These are phyloP conservation scores for Phragmatobia fuliginosa DNA, from an alignment of 2,888 invertebrate genomes.

Conservation along the genomic window DNA sequence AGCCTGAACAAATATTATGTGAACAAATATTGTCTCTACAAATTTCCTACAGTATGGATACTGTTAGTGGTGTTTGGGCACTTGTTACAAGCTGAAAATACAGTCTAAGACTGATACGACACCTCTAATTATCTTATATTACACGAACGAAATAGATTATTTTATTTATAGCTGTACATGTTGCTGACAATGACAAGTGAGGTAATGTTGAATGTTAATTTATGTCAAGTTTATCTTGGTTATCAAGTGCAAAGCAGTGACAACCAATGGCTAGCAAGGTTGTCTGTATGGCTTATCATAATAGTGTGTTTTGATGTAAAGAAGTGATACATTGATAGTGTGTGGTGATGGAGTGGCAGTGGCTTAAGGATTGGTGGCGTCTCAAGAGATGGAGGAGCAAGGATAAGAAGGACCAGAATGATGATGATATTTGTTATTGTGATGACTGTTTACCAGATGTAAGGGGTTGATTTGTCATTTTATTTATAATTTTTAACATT, in stretches of 20 bases:
- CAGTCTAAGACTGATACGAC: constrained; percentile 28
- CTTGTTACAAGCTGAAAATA: constrained; percentile 26
- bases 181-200: constrained; percentile 79
- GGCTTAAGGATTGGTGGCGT: constrained; percentile 94
- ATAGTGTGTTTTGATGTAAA: constrained; percentile 62
- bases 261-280: constrained; percentile 75
- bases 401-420: constrained; percentile 82
- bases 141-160: constrained; percentile 52
- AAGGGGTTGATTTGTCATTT: constrained; percentile 57
- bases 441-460: constrained; percentile 90
- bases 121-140: constrained; percentile 39
- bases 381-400: constrained; percentile 89
- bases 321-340: constrained; percentile 61
- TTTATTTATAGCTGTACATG: constrained; percentile 69
- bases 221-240: constrained; percentile 81
- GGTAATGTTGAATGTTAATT: constrained; percentile 78
- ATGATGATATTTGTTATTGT: constrained; percentile 91
- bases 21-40: constrained; percentile 34
- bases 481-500: constrained; percentile 29
- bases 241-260: constrained; percentile 69
- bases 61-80: constrained; percentile 36
- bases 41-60: constrained; percentile 28
- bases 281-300: constrained; percentile 64
- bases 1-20: constrained; percentile 38
- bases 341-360: constrained; percentile 91